Base-by-base conservation (phyloP, 2,797 vertebrate genomes). In the Parotocinclus haroldoi region DNA sequence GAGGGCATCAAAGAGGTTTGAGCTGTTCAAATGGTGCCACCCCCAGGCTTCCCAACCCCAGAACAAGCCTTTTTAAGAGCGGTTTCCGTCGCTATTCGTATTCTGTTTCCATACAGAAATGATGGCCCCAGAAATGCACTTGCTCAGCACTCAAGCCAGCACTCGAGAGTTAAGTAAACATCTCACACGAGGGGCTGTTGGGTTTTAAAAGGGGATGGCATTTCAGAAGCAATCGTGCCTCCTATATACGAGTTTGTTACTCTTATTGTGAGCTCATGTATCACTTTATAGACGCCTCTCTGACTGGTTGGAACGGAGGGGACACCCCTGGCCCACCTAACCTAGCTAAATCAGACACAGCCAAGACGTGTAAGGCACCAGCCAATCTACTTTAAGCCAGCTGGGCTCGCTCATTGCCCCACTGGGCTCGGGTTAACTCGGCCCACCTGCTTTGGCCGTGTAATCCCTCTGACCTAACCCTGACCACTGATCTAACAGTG, bases 381-480 rank as follows among this genome's bases (percentile, higher is more conserved):
- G 54, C 68, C 61, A 70, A 64, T 70, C 46, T 58, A 45, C 48
- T 52, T 64, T 52, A 58, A 17, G 27, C 61, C 42, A 60, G 42
- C 60, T 52, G 48, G 54, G 68, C 16, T 39, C 14, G 13, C 45
- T 70, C 55, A 63, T 58, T 58, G 50, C 17, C 14, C 38, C 27
- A 12, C 16, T 58, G 53, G 27, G 39, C 60, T 37, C 61, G 52
- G 61, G 68, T 52, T 63, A 64, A 58, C 55, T 42, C 51, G 48
- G 45, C 61, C 62, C 69, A 71, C 63, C 69, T 71, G 69, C 62
- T 65, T 65, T 50, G 16, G 44, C 61, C 57, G 38, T 65, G 69
- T 58, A 71, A 71, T 65, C 61, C 61, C 50, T 51, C 36, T 59
- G 61, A 65, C 68, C 68, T 63, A n/a, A n/a, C n/a, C n/a, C n/a